Evolutionary conservation across 2,888 invertebrate species (phyloP).

Genomic region (Cremastinae sp.): DNA sequence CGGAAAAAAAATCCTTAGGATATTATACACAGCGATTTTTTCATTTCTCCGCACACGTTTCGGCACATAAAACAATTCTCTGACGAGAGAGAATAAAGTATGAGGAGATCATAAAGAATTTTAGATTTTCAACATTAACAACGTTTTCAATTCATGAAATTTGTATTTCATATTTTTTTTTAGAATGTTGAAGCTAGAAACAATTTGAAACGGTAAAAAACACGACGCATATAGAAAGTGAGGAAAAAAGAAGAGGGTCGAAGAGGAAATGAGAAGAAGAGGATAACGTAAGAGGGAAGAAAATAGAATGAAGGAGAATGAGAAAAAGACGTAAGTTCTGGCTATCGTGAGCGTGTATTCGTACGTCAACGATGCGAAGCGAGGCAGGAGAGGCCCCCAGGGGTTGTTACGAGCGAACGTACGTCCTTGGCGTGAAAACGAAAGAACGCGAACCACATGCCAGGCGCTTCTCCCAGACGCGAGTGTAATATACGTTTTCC

Average conservation of each 20-base stretch:
- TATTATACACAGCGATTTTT: no score
- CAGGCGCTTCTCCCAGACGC: constrained; percentile 26
- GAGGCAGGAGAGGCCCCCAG: constrained; percentile 35
- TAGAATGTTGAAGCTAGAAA: background rate
- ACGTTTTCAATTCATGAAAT: no score
- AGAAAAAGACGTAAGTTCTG: constrained; percentile 49
- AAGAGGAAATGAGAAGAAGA: constrained; percentile 13
- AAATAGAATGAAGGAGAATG: constrained; percentile 20
- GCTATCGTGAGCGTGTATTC: constrained; percentile 17
- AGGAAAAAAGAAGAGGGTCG: constrained; percentile 9
- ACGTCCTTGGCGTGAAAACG: constrained; percentile 58
- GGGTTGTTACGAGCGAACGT: constrained; percentile 51
- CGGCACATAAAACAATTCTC: no score
- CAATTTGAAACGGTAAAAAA: constrained; percentile 6
- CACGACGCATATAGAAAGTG: constrained; percentile 9
- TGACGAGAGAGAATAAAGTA: no score
- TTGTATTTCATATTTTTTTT: background rate
- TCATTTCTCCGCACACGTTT: no score
- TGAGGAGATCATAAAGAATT: no score
- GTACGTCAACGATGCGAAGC: constrained; percentile 17
- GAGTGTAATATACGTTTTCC: constrained; percentile 27
- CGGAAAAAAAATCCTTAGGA: no score
- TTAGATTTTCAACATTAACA: no score
- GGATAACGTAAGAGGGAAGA: constrained; percentile 14
- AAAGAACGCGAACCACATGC: constrained; percentile 53